Evolutionary conservation across 1,140 invertebrate genomes (phyloP).

Genomic region (Thrips palmi): DNA sequence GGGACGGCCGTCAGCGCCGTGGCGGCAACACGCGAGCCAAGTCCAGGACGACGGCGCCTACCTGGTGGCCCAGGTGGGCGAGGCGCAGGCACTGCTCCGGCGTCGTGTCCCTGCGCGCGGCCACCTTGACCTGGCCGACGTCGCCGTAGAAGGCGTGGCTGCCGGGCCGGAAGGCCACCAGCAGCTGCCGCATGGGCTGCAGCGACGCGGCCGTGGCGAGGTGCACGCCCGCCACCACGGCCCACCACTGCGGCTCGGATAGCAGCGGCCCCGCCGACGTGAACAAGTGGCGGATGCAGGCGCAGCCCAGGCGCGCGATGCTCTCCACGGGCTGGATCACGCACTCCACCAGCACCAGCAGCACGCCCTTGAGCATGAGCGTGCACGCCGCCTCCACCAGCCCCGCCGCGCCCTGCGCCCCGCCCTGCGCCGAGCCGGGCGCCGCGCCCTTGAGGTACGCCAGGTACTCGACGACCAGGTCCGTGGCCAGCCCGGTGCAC

Average conservation of each 20-base stretch:
- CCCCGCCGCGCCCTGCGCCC: conserved; percentile 18
- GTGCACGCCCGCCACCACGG: conserved; percentile 57
- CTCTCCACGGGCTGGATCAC: conserved; percentile 73
- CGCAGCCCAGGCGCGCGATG: conserved; percentile 76
- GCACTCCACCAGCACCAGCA: conserved; percentile 78
- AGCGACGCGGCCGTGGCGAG: conserved; percentile 66
- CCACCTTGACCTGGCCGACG: conserved; percentile 80
- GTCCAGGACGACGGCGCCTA: conserved; percentile 18
- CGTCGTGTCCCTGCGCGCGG: conserved; percentile 67
- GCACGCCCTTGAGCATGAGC: conserved; percentile 66
- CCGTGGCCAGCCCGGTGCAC: conserved; percentile 76
- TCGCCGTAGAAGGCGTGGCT: conserved; percentile 89
- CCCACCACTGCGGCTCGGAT: conserved; percentile 66
- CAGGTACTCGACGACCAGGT: conserved; percentile 74
- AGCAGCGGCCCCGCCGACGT: conserved; percentile 63
- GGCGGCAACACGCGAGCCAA: background rate
- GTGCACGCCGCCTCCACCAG: conserved; percentile 30
- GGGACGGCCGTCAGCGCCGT: background rate
- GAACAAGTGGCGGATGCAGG: conserved; percentile 76
- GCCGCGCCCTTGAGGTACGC: conserved; percentile 31
- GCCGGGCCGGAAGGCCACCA: conserved; percentile 67
- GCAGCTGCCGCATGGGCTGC: conserved; percentile 65
- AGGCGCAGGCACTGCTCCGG: conserved; percentile 61
- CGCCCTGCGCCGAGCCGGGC: background rate
- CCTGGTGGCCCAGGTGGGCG: conserved; percentile 71